Evolutionary conservation across 2,888 invertebrate genomes (phyloP).

Genomic region (Morpho achilles): DNA sequence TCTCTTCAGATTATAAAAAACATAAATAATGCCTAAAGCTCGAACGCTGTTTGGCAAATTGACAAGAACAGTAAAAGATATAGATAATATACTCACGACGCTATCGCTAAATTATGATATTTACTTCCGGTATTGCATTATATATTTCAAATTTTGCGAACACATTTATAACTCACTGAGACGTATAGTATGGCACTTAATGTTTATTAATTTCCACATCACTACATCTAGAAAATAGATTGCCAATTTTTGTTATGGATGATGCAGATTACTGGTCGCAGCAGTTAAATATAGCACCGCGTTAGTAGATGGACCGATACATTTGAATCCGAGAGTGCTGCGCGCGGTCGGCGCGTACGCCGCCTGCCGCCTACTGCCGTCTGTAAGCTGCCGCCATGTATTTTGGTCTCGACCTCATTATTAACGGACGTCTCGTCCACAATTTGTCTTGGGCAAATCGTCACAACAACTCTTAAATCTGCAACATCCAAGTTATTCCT

Average conservation of each 20-base stretch:
- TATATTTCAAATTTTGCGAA: conserved; percentile 27
- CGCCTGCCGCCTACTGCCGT: conserved; percentile 73
- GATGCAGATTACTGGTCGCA: conserved; percentile 69
- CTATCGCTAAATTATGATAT: conserved; percentile 51
- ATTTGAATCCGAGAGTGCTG: conserved; percentile 51
- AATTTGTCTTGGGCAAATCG: conserved; percentile 72
- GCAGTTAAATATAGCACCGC: conserved; percentile 72
- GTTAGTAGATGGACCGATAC: conserved; percentile 63
- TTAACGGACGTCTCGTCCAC: conserved; percentile 67
- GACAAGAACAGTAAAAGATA: conserved; percentile 64
- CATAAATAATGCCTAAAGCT: conserved; percentile 41
- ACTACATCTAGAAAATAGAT: conserved; percentile 48
- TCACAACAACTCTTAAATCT: conserved; percentile 58
- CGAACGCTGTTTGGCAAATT: conserved; percentile 60
- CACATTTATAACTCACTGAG: conserved; percentile 45
- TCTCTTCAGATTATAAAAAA: conserved; percentile 11
- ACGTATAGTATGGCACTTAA: conserved; percentile 40
- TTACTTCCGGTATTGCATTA: conserved; percentile 48
- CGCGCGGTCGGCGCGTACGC: conserved; percentile 69
- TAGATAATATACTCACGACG: conserved; percentile 64
- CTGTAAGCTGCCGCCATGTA: conserved; percentile 64
- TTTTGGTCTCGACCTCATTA: conserved; percentile 77
- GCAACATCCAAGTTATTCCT: conserved; percentile 50
- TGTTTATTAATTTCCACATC: conserved; percentile 49
- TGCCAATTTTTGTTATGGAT: conserved; percentile 55